phyloP scores from a whole-genome alignment of 2,797 vertebrate genomes.

The Apodemus agrarius region DNA sequence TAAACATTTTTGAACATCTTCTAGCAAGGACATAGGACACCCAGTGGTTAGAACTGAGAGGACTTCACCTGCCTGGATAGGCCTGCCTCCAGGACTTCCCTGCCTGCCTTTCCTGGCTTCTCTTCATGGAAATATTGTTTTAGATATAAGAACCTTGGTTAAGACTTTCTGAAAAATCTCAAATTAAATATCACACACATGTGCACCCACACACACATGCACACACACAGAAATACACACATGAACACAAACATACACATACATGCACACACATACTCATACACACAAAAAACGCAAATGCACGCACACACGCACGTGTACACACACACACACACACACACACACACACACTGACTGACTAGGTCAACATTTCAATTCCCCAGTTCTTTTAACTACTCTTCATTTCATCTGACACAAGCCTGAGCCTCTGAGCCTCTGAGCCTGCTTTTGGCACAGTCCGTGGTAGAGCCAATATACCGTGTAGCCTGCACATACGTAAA shows the following conservation, averaged over 20 bases:
- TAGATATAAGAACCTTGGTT: not conserved
- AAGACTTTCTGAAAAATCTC: not conserved
- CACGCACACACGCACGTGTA: no score
- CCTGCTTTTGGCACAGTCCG: not conserved
- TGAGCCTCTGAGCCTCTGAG: not conserved
- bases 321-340: not conserved
- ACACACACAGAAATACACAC: not conserved
- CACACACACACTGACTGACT: not conserved
- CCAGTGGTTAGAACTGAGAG: not conserved
- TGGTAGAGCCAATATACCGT: not conserved
- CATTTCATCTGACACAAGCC: not conserved
- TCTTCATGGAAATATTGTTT: not conserved
- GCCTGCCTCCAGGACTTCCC: not conserved
- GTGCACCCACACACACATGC: not conserved
- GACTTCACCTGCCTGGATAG: not conserved
- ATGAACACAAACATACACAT: not conserved
- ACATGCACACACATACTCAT: no score
- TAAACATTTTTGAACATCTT: slow-evolving; percentile 3
- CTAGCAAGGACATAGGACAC: not conserved
- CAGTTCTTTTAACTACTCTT: not conserved
- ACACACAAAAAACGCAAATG: no score
- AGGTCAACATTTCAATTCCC: not conserved
- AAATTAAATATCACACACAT: not conserved
- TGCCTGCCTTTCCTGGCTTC: not conserved
- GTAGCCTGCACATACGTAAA: not conserved